phyloP scores from a whole-genome alignment of 2,797 vertebrate genomes.

The Lacerta bilineata region DNA sequence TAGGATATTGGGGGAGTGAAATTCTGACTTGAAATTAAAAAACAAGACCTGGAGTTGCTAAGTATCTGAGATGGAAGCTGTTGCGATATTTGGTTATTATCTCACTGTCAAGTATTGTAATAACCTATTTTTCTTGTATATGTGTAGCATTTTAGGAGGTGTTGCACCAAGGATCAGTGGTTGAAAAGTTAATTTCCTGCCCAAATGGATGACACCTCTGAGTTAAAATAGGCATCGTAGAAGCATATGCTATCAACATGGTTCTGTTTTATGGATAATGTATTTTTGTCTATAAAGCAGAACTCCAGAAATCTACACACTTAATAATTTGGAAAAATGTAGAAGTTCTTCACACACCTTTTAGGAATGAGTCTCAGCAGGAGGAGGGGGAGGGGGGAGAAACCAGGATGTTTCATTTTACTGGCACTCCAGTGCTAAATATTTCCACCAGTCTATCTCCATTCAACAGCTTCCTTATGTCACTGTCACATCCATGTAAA shows the following conservation, averaged over 20 bases:
- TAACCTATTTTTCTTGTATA: constrained; percentile 1
- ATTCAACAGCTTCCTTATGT: constrained; percentile 33
- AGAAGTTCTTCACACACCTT: constrained; percentile 62
- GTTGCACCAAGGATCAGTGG: constrained; percentile 63
- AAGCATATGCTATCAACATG: constrained; percentile 59
- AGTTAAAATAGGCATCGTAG: constrained; percentile 58
- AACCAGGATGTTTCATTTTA: constrained; percentile 47
- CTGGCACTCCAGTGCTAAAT: constrained; percentile 20
- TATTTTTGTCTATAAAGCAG: constrained; percentile 63
- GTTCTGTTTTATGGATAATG: constrained; percentile 61
- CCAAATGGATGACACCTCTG: constrained; percentile 62
- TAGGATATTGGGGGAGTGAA: constrained; percentile 33
- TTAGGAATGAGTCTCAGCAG: constrained; percentile 70
- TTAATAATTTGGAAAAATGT: constrained; percentile 70
- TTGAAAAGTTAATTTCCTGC: constrained; percentile 74
- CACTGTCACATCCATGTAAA: constrained; percentile 25
- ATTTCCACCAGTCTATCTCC: constrained; percentile 26
- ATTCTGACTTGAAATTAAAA: constrained; percentile 33
- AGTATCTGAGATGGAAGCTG: constrained; percentile 34
- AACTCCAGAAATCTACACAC: constrained; percentile 67
- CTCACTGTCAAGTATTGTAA: constrained; percentile 50
- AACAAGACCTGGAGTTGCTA: background rate
- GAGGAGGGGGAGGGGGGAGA: constrained; percentile 32
- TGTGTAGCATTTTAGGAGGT: constrained; percentile 63
- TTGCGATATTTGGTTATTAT: constrained; percentile 62